phyloP scores from a whole-genome alignment of 2,113 vertebrate genomes.

The Pedetes capensis region DNA sequence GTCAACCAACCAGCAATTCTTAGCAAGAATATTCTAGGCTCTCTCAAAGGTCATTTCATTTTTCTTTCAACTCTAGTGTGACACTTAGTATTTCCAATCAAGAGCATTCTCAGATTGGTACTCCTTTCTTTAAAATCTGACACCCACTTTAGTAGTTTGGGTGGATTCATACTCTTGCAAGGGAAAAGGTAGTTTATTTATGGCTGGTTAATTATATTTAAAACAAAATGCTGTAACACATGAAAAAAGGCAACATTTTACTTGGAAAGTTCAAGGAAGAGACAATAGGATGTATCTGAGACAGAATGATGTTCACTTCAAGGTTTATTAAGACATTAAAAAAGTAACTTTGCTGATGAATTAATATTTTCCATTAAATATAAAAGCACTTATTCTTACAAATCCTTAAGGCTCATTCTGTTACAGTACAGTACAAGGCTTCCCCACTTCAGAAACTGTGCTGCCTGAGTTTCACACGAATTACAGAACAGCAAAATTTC shows the following conservation, averaged over 20 bases:
- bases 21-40: background rate
- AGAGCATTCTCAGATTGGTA: background rate
- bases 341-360: constrained; percentile 81
- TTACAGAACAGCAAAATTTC: constrained; percentile 76
- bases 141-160: background rate
- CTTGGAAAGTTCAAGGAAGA: constrained; percentile 68
- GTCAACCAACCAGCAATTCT: background rate
- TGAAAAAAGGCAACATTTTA: background rate
- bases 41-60: background rate
- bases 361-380: constrained; percentile 84
- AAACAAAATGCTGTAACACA: constrained; percentile 1
- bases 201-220: background rate
- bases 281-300: constrained; percentile 73
- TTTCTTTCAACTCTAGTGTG: background rate
- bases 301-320: constrained; percentile 80
- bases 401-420: constrained; percentile 84
- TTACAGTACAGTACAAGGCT: constrained; percentile 78
- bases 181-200: background rate
- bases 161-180: background rate
- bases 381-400: constrained; percentile 83
- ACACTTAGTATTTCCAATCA: background rate
- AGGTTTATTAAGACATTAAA: constrained; percentile 80
- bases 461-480: constrained; percentile 72
- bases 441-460: constrained; percentile 79
- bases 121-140: background rate